Conservation (phyloP, 2,797 vertebrate species). For the Enoplosus armatus region DNA sequence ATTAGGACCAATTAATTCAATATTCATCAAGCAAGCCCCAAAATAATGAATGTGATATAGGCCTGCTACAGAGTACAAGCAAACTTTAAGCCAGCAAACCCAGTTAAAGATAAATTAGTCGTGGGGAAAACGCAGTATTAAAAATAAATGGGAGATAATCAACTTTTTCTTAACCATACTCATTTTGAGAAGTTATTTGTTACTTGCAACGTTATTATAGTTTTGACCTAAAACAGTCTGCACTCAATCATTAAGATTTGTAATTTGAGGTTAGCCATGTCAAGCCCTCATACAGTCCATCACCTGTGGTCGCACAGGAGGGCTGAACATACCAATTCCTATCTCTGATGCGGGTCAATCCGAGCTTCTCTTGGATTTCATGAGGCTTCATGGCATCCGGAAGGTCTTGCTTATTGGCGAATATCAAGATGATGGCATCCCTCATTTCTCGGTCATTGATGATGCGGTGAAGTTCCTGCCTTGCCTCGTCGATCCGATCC, state of each 20-base stretch:
- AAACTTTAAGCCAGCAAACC: conserved; percentile 85
- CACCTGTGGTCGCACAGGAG: conserved; percentile 97
- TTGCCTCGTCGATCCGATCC: conserved; percentile 98
- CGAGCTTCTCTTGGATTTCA: conserved; percentile 99
- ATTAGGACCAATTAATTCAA: conserved; percentile 72
- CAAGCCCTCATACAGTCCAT: conserved; percentile 99
- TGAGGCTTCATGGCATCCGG: conserved; percentile 99
- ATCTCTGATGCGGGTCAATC: conserved; percentile 99
- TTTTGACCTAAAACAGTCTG: conserved; percentile 90
- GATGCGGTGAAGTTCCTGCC: conserved; percentile 99
- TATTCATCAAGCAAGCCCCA: conserved; percentile 78
- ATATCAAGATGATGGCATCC: conserved; percentile 99
- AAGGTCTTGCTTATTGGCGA: conserved; percentile 99
- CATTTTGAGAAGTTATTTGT: conserved; percentile 88
- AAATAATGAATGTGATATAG: conserved; percentile 76
- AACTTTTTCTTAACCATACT: conserved; percentile 85
- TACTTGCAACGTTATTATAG: conserved; percentile 85
- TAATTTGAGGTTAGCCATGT: conserved; percentile 99
- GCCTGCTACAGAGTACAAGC: conserved; percentile 82
- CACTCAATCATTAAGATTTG: conserved; percentile 97
- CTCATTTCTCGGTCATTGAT: conserved; percentile 99
- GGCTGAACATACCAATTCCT: conserved; percentile 99
- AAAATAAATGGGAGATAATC: conserved; percentile 88
- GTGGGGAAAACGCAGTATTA: conserved; percentile 83
- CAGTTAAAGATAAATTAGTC: conserved; percentile 86